Evolutionary conservation across 2,797 vertebrate species (phyloP).

Genomic region (Cryptoprocta ferox): DNA sequence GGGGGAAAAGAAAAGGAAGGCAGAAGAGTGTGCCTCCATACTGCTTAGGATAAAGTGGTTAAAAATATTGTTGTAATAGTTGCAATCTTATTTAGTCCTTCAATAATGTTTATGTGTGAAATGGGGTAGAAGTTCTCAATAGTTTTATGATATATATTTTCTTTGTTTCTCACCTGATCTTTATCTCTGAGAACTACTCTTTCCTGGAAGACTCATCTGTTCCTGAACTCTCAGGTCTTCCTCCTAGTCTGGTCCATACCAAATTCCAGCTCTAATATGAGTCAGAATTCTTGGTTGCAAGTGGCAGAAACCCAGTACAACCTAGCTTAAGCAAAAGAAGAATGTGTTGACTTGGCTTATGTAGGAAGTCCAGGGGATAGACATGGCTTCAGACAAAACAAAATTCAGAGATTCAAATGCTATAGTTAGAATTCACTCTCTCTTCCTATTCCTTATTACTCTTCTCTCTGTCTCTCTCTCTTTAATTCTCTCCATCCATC

Average conservation of each 20-base stretch:
- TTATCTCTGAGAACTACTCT: neutral
- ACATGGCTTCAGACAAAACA: neutral
- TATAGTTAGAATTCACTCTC: neutral
- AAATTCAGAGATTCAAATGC: slow-evolving; percentile 1
- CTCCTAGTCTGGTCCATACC: neutral
- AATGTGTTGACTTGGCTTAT: neutral
- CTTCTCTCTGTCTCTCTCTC: neutral
- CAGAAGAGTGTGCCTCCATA: neutral
- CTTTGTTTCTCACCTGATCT: slow-evolving; percentile 30
- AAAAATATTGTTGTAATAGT: neutral
- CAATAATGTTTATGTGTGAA: neutral
- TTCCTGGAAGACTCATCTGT: neutral
- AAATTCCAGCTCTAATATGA: neutral
- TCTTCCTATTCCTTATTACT: neutral
- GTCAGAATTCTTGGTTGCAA: slow-evolving; percentile 12
- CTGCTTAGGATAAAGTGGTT: neutral
- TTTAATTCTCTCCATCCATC: neutral
- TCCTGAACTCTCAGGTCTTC: neutral
- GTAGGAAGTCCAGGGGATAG: neutral
- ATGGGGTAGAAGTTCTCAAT: neutral
- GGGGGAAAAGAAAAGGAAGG: neutral
- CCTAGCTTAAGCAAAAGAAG: neutral
- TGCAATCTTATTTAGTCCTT: neutral
- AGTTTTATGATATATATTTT: neutral
- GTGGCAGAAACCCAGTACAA: neutral